Evolutionary conservation across 2,113 vertebrate species (phyloP).

Genomic region (Grus americana): DNA sequence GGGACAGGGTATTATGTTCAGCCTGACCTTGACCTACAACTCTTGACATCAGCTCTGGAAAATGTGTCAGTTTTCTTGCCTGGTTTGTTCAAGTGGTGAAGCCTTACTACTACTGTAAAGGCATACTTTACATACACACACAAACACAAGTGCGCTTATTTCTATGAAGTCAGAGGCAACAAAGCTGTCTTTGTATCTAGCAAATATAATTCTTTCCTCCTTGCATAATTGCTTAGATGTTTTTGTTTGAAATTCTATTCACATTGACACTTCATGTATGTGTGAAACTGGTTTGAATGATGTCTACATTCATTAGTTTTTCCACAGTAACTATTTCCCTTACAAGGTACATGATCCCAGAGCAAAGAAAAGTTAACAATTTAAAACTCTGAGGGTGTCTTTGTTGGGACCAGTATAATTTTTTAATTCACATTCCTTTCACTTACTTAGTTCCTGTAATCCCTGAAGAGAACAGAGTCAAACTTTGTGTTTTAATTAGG

Average conservation of each 20-base stretch:
- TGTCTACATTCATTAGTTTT: conserved; percentile 61
- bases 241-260: conserved; percentile 71
- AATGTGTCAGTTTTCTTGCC: conserved; percentile 26
- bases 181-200: conserved; percentile 67
- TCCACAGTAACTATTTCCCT: conserved; percentile 55
- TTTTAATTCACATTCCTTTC: conserved; percentile 58
- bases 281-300: conserved; percentile 56
- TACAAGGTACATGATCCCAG: conserved; percentile 24
- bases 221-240: conserved; percentile 52
- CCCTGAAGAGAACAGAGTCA: conserved; percentile 54
- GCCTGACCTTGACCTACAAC: conserved; percentile 38
- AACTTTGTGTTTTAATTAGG: conserved; percentile 69
- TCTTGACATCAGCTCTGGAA: conserved; percentile 51
- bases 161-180: conserved; percentile 55
- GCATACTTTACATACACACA: neutral
- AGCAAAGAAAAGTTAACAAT: conserved; percentile 62
- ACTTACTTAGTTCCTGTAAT: conserved; percentile 49
- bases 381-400: conserved; percentile 47
- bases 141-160: conserved; percentile 16
- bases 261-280: conserved; percentile 54
- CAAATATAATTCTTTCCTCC: conserved; percentile 69
- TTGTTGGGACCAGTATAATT: conserved; percentile 48
- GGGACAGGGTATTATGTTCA: conserved; percentile 34
- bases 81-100: neutral
- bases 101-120: neutral